These are phyloP conservation scores for Anser cygnoides DNA, from an alignment of 2,113 vertebrate genomes.

Conservation along the genomic window DNA sequence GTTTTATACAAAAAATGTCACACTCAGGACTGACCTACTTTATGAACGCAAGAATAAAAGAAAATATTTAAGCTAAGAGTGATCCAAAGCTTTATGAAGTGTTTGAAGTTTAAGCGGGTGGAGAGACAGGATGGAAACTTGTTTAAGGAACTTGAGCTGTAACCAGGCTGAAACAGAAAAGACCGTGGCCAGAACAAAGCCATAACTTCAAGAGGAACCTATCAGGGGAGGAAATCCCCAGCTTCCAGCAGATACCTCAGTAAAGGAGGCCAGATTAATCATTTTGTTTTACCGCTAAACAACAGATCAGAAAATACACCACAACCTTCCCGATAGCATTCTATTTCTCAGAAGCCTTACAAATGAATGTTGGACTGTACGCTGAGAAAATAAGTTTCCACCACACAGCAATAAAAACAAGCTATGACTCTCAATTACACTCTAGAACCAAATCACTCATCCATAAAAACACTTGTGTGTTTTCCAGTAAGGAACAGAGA, in stretches of 20 bases:
- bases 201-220: not conserved
- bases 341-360: not conserved
- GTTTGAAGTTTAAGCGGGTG: constrained; percentile 29
- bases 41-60: constrained; percentile 47
- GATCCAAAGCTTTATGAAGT: constrained; percentile 64
- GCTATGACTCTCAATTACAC: not conserved
- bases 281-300: not conserved
- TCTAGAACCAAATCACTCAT: not conserved
- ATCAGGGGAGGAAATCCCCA: not conserved
- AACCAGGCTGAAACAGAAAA: not conserved
- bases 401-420: not conserved
- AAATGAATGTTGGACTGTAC: not conserved
- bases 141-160: not conserved
- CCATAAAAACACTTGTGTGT: not conserved
- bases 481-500: not conserved
- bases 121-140: constrained; percentile 51
- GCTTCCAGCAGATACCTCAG: not conserved
- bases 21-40: constrained; percentile 50
- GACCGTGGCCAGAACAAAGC: constrained; percentile 14
- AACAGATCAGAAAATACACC: not conserved
- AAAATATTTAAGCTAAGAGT: constrained; percentile 26
- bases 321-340: not conserved
- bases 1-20: constrained; percentile 34
- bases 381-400: not conserved
- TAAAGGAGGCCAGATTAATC: not conserved